A percentile compares a stretch with the other conserved stretches of the same genome.
These are phyloP conservation scores for Macrotis lagotis DNA, from an alignment of 2,113 vertebrate species.

Conservation along the genomic window DNA sequence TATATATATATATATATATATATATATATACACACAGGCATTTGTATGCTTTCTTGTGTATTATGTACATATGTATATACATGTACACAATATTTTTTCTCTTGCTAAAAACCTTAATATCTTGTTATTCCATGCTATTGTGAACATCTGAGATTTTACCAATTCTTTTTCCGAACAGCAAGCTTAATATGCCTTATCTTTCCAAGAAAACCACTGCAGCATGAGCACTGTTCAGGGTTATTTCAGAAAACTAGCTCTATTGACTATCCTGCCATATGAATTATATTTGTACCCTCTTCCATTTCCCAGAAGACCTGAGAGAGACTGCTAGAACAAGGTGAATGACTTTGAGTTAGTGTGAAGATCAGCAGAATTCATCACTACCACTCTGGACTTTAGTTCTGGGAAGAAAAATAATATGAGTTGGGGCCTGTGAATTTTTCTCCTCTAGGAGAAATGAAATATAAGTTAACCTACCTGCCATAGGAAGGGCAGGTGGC, in stretches of 20 bases:
- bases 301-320: slow-evolving; percentile 10
- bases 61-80: background rate
- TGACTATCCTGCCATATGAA: background rate
- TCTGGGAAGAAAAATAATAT: background rate
- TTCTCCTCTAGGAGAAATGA: background rate
- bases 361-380: background rate
- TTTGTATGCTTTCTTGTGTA: background rate
- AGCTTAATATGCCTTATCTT: slow-evolving; percentile 1
- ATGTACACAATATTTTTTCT: background rate
- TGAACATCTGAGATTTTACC: slow-evolving; percentile 17
- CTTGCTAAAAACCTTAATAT: background rate
- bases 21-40: background rate
- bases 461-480: slow-evolving; percentile 22
- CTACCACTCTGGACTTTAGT: background rate
- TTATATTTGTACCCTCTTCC: background rate
- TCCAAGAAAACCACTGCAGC: background rate
- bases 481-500: slow-evolving; percentile 4
- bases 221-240: background rate
- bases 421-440: background rate
- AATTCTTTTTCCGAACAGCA: slow-evolving; percentile 2
- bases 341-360: slow-evolving; percentile 29
- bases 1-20: background rate
- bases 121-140: background rate
- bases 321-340: background rate
- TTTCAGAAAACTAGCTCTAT: slow-evolving; percentile 13